Evolutionary conservation across 2,113 vertebrate species (phyloP), one percentile per base, ranked within the genome.

Genomic region (Spheniscus mendiculus): DNA sequence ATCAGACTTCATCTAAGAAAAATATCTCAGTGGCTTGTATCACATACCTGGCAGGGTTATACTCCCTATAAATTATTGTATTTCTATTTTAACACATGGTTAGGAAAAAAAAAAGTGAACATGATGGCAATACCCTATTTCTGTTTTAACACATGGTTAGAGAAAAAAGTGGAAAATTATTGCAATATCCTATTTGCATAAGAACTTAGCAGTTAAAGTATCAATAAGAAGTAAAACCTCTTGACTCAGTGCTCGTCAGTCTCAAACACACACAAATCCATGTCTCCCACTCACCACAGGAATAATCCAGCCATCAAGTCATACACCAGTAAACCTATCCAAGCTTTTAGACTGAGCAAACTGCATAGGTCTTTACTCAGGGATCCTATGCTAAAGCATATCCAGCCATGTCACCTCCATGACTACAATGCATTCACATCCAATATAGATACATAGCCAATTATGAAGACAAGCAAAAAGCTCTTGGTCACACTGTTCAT

Each of bases 351-450:
- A 40, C 12, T 27, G 38, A 11, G 18, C 13, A 79, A 10, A 34
- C 10, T 4, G 5, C 10, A 44, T 0, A 42, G n/a, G n/a, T n/a
- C n/a, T 83, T 89, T 62, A 50, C 17, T 47, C 44, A n/a, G 3
- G 16, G 13, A 38, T 36, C 22, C 26, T 20, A 38, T 23, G 11
- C 32, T 53, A 77, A 58, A 49, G 45, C 12, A 58, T 7, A 9
- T 62, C 19, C 42, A 67, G n/a, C 34, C 27, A 13, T 6, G 16
- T 30, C 45, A 77, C 44, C 27, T 49, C 7, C 34, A 9, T 4
- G 9, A 34, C 50, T 74, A 42, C 86, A 77, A 77, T 1, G 0
- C 13, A 29, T 2, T 0, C 17, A 58, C 19, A 3, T 22, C 34
- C 59, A 32, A 6, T 1, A 6, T 1, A 61, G 12, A 70, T 10